Evolutionary conservation across 2,888 invertebrate species (phyloP), one percentile per base, ranked within the genome.

Genomic region (Drosophila acutilabella): DNA sequence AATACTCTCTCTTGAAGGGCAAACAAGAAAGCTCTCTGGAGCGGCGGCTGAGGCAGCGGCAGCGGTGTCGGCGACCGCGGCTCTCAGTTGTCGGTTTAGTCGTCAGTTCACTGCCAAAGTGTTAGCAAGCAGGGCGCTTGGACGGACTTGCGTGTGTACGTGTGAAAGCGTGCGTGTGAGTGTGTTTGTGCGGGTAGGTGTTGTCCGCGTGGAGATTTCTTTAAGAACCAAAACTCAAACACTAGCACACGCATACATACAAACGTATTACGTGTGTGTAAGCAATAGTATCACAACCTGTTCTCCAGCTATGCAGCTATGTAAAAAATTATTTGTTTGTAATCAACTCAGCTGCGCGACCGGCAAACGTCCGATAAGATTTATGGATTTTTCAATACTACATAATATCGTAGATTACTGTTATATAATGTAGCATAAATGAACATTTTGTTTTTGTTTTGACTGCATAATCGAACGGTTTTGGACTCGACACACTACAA

Each of bases 61-160:
- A 60, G 54, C 64, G 48, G 23, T 58, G 64, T 54, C 59, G 61
- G 42, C 23, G 20, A 30, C 45, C 23, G 20, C 56, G 65, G 57
- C 64, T 62, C 54, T 20, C 59, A 52, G 52, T 20, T 36, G 40
- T 56, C 52, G 47, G 18, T 65, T 81, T 73, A 91, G 81, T 90
- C 80, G 81, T 78, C 61, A 75, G 67, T 85, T 81, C 80, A 78
- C 90, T 89, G 88, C 81, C 90, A 90, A 88, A 82, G 74, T 80
- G 87, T 64, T 80, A 80, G 73, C 71, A 78, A 71, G 75, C 64
- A 58, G 66, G 13, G 18, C 44, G 65, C 3, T 45, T 56, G 40
- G 41, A 64, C 48, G 58, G 51, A 36, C 51, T 54, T 56, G 67
- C 41, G 41, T 47, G 41, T 47, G 57, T 23, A 48, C 26, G 45